Evolutionary conservation across 2,797 vertebrate genomes (phyloP), one percentile per base, ranked within the genome.

Genomic region (Remorina albescens): DNA sequence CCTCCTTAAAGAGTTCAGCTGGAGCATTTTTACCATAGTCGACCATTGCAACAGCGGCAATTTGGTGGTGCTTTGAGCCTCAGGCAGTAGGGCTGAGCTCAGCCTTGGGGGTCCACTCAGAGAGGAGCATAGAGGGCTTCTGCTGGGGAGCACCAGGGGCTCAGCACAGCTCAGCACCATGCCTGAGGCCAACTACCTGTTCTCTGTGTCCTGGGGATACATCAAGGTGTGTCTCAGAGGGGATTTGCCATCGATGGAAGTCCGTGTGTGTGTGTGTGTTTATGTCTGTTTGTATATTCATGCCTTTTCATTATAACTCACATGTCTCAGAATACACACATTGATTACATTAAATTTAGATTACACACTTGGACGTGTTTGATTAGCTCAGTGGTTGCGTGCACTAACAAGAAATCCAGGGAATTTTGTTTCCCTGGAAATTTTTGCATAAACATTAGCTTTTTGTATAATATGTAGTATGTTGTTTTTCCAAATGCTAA

Each of bases 181-280:
- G 97, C 97, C 96, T 85, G 97, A 99, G 93, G 95, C 95, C 89
- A 99, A 97, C 94, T 97, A 96, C 95, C 94, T 98, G 87, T 94
- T 98, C 74, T 98, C 96, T 67, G 96, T 98, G 70, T 98, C 97
- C 92, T 99, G 97, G 97, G 96, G 97, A 92, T 99, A 98, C 84
- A 98, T 98, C 84, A 98, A 99, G 97, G 97, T 99, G 95, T 96
- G 97, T 90, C 80, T 50, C 37, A n/a, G 41, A 32, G 59, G 49
- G 78, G 42, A 44, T 6, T 3, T 19, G 6, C 18, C 59, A 39
- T 60, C 6, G 73, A 54, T n/a, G 18, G 23, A 39, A 55, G 42
- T 53, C 15, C 61, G 36, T 53, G 51, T 65, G 49, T 75, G 57
- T n/a, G 8, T 32, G 16, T 64, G 39, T 55, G 15, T 28, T 19